Conservation (phyloP, 2,888 invertebrate species). For the Deladenus siricidicola region DNA sequence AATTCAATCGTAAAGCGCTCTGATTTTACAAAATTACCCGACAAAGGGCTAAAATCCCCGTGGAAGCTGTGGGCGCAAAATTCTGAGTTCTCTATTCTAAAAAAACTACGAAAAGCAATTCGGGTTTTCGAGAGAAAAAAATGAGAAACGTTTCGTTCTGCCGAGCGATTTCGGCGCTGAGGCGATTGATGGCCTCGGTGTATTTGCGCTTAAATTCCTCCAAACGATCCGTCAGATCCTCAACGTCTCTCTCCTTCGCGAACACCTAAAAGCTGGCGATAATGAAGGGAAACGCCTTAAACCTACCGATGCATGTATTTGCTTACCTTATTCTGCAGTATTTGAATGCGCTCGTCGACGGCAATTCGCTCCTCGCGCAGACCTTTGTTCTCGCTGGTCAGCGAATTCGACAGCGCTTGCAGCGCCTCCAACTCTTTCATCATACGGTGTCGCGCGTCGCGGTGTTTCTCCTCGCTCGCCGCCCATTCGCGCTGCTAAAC, state of each 20-base stretch:
- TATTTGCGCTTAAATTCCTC: conserved; percentile 25
- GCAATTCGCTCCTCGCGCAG: conserved; percentile 41
- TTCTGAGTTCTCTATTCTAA: too few species aligned
- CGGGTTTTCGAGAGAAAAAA: background rate
- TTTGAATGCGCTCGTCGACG: conserved; percentile 31
- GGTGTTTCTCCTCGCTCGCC: conserved; percentile 29
- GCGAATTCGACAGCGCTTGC: conserved; percentile 34
- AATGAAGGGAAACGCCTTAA: too few species aligned
- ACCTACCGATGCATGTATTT: too few species aligned
- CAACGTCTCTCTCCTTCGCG: conserved; percentile 11
- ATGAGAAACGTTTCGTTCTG: conserved; percentile 18
- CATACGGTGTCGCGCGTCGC: conserved; percentile 29
- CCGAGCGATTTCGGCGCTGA: conserved; percentile 14
- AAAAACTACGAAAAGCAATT: too few species aligned
- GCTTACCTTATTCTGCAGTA: conserved; percentile 3
- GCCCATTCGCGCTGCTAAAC: conserved; percentile 4
- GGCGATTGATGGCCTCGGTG: conserved; percentile 11
- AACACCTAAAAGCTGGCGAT: too few species aligned
- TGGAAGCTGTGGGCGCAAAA: too few species aligned
- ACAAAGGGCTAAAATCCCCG: too few species aligned
- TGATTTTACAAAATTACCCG: too few species aligned
- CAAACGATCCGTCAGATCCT: conserved; percentile 10
- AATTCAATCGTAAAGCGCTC: too few species aligned
- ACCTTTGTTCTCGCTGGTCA: conserved; percentile 44
- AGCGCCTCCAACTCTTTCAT: conserved; percentile 47